Base-by-base conservation (phyloP, 2,797 vertebrate species). In the Sebastes trivittatus region DNA sequence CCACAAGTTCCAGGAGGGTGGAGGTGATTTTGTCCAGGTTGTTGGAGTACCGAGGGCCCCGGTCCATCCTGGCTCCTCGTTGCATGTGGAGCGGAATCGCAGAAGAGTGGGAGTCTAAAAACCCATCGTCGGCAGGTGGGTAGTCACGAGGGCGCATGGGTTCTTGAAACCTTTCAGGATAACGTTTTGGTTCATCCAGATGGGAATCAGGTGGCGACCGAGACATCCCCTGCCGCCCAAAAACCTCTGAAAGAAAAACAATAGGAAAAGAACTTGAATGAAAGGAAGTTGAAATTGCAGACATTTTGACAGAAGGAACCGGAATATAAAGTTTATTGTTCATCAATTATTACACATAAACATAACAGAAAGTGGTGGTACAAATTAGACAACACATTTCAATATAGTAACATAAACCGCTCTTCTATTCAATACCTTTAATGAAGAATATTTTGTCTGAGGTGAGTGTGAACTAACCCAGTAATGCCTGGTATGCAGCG, bases 11-110 rank as follows among this genome's bases (percentile, higher is more conserved):
- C 72, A 96, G 55, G 34, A 94, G 89, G 14, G 94, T 94, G 20
- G 88, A 94, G 64, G 93, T 93, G 55, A 95, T 93, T 84, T 96
- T 94, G 79, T 94, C 91, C 14, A 95, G 88, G 69, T 81, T 95
- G 32, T 88, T 94, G 29, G 92, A 87, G 74, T 79, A 90, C 5
- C 77, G 87, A 6, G 56, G n/a, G 3, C 49, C 80, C 62, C 74
- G 79, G 16, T 79, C 55, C 67, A 80, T 87, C 71, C 81, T 55
- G 32, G 75, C 18, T 56, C 78, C 70, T 18, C 25, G 68, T 13
- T 92, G 90, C 67, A 79, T 79, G 27, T 77, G 81, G 30, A 72
- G 78, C 1, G 83, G 54, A 46, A 83, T 42, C 8, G 86, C 68
- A 34, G 90, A 74, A 7, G 87, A 70, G 30, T 16, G 89, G 3